Evolutionary conservation across 1,140 invertebrate species (phyloP).

Genomic region (Radopholus similis): DNA sequence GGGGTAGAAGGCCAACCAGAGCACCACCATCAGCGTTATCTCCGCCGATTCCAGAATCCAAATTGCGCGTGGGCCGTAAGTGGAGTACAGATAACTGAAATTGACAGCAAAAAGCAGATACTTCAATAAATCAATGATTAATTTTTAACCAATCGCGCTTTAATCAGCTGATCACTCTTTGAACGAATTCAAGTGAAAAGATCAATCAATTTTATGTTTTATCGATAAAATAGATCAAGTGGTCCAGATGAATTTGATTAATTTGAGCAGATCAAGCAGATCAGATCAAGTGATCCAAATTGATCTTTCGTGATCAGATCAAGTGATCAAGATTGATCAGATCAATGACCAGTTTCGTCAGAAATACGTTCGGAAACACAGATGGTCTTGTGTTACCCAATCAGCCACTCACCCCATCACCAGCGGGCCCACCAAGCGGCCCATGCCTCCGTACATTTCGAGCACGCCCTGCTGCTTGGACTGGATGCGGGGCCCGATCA

Average conservation of each 20-base stretch:
- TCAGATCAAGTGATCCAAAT: neutral
- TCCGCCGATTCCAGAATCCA: conserved; percentile 1
- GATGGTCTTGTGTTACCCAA: too few relatives aligned
- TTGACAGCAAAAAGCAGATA: neutral
- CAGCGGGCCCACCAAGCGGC: conserved; percentile 19
- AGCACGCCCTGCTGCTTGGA: conserved; percentile 34
- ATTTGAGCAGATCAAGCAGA: neutral
- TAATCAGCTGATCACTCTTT: neutral
- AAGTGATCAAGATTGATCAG: neutral
- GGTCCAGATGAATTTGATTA: neutral
- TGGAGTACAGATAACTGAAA: conserved; percentile 9
- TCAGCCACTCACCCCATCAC: conserved; percentile 17
- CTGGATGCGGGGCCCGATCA: conserved; percentile 39
- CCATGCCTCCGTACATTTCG: conserved; percentile 19
- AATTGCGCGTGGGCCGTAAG: conserved; percentile 12
- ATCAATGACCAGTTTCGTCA: neutral
- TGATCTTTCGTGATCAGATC: neutral
- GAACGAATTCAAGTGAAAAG: neutral
- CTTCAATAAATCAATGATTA: neutral
- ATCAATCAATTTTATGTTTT: neutral
- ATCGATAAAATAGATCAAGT: neutral
- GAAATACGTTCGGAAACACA: too few relatives aligned
- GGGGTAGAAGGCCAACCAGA: conserved; percentile 15
- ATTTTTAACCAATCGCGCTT: too few relatives aligned
- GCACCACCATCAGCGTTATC: conserved; percentile 22